Base-by-base conservation (phyloP, 2,113 vertebrate species). In the Passer montanus region DNA sequence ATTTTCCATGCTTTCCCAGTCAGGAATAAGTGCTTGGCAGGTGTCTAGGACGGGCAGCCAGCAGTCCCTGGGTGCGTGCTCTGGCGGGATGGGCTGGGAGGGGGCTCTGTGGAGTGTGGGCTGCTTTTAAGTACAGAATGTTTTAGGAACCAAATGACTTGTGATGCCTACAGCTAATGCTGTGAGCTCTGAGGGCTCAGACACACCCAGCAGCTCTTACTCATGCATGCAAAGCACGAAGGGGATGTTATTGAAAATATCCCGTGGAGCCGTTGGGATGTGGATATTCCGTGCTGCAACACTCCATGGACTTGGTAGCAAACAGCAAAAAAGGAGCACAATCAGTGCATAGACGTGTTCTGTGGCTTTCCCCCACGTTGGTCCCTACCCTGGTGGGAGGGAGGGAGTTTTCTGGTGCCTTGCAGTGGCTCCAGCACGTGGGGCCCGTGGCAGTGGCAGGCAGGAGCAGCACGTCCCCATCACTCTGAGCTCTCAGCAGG, bases 201-300 rank as follows among this genome's bases (percentile, higher is more conserved):
- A 67, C 97, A 97, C 96, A 89, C 94, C 96, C 95, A 41, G 49
- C n/a, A 83, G 79, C 79, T 93, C 89, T 92, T 87, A 85, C 50
- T 96, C 97, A 93, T 31, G 50, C 95, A 83, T 24, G 16, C 93
- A 95, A 67, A 87, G 76, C 9, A 16, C 28, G 2, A 72, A 28
- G 1, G 90, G 93, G 95, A 87, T 53, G 86, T 66, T 47, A 33
- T 3, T 84, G 82, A 43, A 59, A 62, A 39, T 50, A 37, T 4
- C 79, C 79, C 7, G 0, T 46, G 39, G 76, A 88, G 64, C 1
- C 0, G 30, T 13, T 53, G 63, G 30, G 24, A 13, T 3, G 55
- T 9, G 33, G 39, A 2, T 52, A 5, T 11, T 67, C 64, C 13
- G 0, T 35, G 35, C 49, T 49, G 1, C 4, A 62, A 3, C 39